These are phyloP conservation scores for Andricus grossulariae DNA, from an alignment of 1,140 invertebrate genomes.

Conservation along the genomic window DNA sequence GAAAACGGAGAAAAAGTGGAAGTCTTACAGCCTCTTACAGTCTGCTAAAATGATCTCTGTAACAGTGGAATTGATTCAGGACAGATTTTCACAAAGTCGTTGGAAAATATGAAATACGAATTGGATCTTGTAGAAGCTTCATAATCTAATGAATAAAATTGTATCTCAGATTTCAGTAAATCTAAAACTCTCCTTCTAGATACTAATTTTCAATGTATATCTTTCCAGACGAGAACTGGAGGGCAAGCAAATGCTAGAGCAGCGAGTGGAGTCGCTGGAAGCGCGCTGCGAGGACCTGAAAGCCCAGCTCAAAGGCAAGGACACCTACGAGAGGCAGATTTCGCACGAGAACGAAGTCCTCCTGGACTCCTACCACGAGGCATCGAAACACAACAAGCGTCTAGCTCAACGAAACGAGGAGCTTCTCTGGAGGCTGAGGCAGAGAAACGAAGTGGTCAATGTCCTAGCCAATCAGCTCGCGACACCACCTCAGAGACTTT, in stretches of 20 bases:
- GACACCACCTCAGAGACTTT: constrained; percentile 51
- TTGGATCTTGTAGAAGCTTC: too few relatives aligned
- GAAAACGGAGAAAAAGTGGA: too few relatives aligned
- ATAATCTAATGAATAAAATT: too few relatives aligned
- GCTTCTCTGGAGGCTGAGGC: constrained; percentile 88
- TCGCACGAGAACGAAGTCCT: constrained; percentile 82
- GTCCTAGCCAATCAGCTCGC: constrained; percentile 71
- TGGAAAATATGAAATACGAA: too few relatives aligned
- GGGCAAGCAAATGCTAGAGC: constrained; percentile 79
- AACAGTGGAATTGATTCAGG: too few relatives aligned
- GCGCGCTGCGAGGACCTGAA: constrained; percentile 83
- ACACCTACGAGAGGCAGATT: constrained; percentile 74
- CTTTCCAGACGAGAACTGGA: constrained; percentile 74
- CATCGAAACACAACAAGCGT: constrained; percentile 85
- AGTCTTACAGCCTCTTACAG: too few relatives aligned
- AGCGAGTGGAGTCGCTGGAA: constrained; percentile 78
- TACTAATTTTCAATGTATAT: too few relatives aligned
- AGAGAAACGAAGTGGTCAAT: constrained; percentile 82
- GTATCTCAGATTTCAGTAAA: too few relatives aligned
- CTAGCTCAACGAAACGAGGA: constrained; percentile 90
- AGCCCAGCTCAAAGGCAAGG: constrained; percentile 80
- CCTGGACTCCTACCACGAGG: constrained; percentile 82
- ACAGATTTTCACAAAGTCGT: too few relatives aligned
- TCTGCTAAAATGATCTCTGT: too few relatives aligned
- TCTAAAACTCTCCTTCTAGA: too few relatives aligned